Evolutionary conservation across 2,113 vertebrate genomes (phyloP).

Genomic region (Pluvialis apricaria): DNA sequence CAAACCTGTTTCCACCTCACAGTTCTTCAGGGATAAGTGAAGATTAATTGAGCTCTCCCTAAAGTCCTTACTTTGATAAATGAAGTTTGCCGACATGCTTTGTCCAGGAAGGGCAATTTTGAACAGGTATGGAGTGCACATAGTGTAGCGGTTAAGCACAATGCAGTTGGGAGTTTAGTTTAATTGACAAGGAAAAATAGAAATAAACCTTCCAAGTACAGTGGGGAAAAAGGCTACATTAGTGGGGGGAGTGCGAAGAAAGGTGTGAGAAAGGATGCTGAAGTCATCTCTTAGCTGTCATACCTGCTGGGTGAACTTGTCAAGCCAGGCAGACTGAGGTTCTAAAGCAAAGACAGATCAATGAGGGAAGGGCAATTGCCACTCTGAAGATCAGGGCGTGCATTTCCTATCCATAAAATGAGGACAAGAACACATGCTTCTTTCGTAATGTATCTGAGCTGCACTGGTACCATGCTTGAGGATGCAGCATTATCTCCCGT

Average conservation of each 20-base stretch:
- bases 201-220: not conserved
- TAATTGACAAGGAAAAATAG: constrained; percentile 15
- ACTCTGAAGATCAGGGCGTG: not conserved
- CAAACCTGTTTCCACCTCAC: not conserved
- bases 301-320: not conserved
- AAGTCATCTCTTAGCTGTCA: not conserved
- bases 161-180: not conserved
- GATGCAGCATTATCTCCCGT: not conserved
- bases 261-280: not conserved
- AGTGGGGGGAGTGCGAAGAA: not conserved
- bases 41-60: constrained; percentile 31
- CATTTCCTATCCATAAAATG: not conserved
- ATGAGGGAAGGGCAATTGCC: not conserved
- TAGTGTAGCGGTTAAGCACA: not conserved
- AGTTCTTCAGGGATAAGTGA: not conserved
- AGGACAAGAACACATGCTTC: not conserved
- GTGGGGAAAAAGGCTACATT: not conserved
- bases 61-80: not conserved
- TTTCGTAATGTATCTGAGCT: not conserved
- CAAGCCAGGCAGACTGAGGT: not conserved
- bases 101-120: not conserved
- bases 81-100: not conserved
- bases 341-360: not conserved
- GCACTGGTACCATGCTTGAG: not conserved
- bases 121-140: not conserved